Base-by-base conservation (phyloP, 2,888 invertebrate genomes). In the Agrochola circellaris region DNA sequence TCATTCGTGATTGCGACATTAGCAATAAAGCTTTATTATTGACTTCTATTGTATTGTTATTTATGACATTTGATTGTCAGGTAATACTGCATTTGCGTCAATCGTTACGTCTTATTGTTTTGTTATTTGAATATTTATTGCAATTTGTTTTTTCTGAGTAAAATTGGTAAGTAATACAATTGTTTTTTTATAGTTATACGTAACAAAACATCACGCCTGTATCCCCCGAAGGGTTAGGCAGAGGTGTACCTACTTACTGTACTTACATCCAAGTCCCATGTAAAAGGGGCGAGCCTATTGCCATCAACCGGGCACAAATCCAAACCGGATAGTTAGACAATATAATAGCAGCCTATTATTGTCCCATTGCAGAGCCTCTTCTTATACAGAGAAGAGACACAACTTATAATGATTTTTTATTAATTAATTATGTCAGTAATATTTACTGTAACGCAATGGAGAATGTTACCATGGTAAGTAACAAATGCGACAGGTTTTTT, bases 11-110 rank as follows among this genome's bases (percentile, higher is more conserved):
- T 85, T 81, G 77, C 81, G 70, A 80, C 34, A 77, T 45, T 61
- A 61, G 69, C 54, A 73, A 77, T 81, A 71, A 84, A 73, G 34
- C 45, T 76, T 78, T 78, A 81, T 81, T 84, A 81, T 69, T 69
- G 45, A 73, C 75, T 58, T 75, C 85, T 81, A 76, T 87, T 87
- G 85, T 87, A 70, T 60, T 76, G 81, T 87, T 84, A 84, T 81
- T 81, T 84, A 70, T 73, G 75, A 74, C 75, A 78, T 74, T 78
- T 84, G 76, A 84, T 74, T 84, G 85, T 84, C 85, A 77, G 68
- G 58, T 82, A 71, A 64, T 13, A 17, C 30, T 30, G 23, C 54
- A 42, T 30, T 48, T 67, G 74, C 81, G 73, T 75, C 75, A 75
- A 67, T 74, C 69, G 71, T 30, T 64, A 71, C 51, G 42, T 68